Percentiles rank a stretch among this genome's conserved stretches.
phyloP scores from a whole-genome alignment of 2,113 vertebrate genomes.

The Pedetes capensis region DNA sequence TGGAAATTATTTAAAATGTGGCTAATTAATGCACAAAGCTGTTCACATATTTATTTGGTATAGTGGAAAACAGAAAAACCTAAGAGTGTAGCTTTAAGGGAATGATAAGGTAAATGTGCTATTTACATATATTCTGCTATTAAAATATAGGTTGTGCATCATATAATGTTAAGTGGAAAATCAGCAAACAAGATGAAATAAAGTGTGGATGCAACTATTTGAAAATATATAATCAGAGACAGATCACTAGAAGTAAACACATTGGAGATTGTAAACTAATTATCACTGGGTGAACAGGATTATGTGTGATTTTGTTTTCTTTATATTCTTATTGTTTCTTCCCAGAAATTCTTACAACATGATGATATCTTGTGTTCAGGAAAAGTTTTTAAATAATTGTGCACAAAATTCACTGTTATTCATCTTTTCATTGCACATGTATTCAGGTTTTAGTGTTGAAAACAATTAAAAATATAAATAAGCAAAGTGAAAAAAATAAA shows the following conservation, averaged over 20 bases:
- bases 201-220: slow-evolving; percentile 29
- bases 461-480: slow-evolving; percentile 25
- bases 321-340: neutral
- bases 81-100: neutral
- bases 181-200: neutral
- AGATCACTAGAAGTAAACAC: slow-evolving; percentile 3
- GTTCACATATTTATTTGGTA: neutral
- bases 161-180: slow-evolving; percentile 14
- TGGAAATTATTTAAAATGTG: slow-evolving; percentile 17
- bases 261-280: neutral
- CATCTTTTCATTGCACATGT: neutral
- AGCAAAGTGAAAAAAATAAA: neutral
- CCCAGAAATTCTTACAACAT: neutral
- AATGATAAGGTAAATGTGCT: slow-evolving; percentile 15
- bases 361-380: neutral
- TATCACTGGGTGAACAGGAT: neutral
- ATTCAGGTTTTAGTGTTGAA: slow-evolving; percentile 41
- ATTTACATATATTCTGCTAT: slow-evolving; percentile 25
- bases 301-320: neutral
- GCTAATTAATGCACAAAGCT: slow-evolving; percentile 1
- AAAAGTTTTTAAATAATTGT: slow-evolving; percentile 31
- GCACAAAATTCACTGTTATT: neutral
- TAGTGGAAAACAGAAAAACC: neutral
- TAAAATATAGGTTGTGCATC: slow-evolving; percentile 31
- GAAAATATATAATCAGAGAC: slow-evolving; percentile 7